Evolutionary conservation across 2,113 vertebrate genomes (phyloP).

Genomic region (Laticauda colubrina): DNA sequence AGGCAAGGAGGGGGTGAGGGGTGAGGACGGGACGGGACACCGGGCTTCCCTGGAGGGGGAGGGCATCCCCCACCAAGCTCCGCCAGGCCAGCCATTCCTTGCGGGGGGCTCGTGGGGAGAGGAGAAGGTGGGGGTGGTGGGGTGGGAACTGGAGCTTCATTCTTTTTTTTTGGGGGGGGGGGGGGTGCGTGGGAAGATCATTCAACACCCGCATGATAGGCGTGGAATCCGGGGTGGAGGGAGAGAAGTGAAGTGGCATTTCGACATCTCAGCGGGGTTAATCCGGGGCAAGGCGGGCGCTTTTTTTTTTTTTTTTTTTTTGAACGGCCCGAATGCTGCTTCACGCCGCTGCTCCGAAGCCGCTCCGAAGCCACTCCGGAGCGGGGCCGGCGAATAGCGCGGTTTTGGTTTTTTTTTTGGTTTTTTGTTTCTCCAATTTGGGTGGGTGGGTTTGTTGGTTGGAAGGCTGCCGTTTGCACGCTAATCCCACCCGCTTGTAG

Average conservation of each 20-base stretch:
- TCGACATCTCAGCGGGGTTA: not conserved
- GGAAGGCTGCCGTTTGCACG: not conserved
- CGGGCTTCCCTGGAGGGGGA: not conserved
- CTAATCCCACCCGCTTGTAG: not conserved
- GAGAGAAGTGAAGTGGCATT: not conserved
- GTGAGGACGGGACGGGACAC: not conserved
- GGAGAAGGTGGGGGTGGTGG: no score
- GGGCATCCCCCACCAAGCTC: not conserved
- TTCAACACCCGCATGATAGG: not conserved
- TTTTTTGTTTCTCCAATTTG: not conserved
- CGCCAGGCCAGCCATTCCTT: not conserved
- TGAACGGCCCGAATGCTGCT: no score
- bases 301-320: fast-evolving
- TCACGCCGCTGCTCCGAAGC: no score
- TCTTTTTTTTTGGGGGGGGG: not conserved
- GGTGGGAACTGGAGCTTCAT: not conserved
- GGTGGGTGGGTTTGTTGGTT: not conserved
- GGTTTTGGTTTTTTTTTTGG: no score
- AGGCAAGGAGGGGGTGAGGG: not conserved
- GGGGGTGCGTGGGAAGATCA: not conserved
- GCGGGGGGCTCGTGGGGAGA: not conserved
- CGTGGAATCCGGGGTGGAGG: not conserved
- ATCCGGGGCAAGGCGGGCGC: not conserved
- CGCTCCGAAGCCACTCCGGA: not conserved
- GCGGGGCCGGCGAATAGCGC: not conserved